Evolutionary conservation across 2,888 invertebrate genomes (phyloP).

Genomic region (Spicauda simplicius): DNA sequence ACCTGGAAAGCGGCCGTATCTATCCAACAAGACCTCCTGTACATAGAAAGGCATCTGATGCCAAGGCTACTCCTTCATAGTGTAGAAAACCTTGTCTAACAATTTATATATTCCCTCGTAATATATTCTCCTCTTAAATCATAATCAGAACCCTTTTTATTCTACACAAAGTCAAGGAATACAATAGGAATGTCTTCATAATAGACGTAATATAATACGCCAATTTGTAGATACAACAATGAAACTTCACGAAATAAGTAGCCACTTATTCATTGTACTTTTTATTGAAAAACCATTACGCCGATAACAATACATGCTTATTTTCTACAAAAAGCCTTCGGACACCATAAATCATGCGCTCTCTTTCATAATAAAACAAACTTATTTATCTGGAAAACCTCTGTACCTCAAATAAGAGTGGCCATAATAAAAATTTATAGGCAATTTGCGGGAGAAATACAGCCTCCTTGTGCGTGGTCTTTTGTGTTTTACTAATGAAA

Average conservation of each 20-base stretch:
- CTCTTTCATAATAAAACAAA: constrained; percentile 67
- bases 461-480: constrained; percentile 61
- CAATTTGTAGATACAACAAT: too few species aligned
- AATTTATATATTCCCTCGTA: too few species aligned
- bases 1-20: too few species aligned
- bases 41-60: too few species aligned
- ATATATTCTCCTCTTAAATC: too few species aligned
- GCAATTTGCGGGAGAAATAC: constrained; percentile 78
- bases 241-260: not conserved
- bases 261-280: not conserved
- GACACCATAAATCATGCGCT: constrained; percentile 58
- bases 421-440: constrained; percentile 83
- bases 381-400: constrained; percentile 74
- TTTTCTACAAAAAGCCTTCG: constrained; percentile 10
- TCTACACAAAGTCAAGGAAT: too few species aligned
- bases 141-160: too few species aligned
- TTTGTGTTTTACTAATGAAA: constrained; percentile 79
- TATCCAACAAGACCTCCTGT: too few species aligned
- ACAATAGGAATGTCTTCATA: too few species aligned
- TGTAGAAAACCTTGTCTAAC: too few species aligned
- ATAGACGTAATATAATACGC: too few species aligned
- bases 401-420: constrained; percentile 76
- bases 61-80: too few species aligned
- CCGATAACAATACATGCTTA: constrained; percentile 9
- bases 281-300: constrained; percentile 6